phyloP scores from a whole-genome alignment of 2,113 vertebrate genomes.

The Myiopsitta monachus region DNA sequence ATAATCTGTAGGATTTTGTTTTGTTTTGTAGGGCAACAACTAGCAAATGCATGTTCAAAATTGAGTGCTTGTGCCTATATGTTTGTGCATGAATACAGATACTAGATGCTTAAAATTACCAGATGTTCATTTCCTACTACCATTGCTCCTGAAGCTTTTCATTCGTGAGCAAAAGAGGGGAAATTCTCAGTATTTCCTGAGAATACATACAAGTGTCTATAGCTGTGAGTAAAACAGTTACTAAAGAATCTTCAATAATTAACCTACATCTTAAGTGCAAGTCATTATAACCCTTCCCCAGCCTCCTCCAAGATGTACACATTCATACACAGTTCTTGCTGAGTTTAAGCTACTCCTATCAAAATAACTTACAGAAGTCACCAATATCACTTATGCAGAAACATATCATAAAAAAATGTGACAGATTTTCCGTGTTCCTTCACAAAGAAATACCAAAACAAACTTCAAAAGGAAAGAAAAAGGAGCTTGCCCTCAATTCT shows the following conservation, averaged over 20 bases:
- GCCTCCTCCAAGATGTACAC: neutral
- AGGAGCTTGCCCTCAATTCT: neutral
- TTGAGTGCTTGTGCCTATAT: neutral
- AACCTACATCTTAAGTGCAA: neutral
- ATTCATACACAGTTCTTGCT: neutral
- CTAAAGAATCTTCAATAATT: conserved; percentile 17
- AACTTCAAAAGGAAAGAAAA: neutral
- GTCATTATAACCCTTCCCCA: neutral
- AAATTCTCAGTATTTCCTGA: neutral
- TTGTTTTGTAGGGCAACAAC: neutral
- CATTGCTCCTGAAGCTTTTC: neutral
- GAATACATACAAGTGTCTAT: neutral
- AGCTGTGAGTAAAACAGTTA: neutral
- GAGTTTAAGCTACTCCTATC: neutral
- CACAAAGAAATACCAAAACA: neutral
- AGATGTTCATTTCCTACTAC: neutral
- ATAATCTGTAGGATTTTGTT: neutral
- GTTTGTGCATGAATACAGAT: neutral
- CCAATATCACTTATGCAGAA: neutral
- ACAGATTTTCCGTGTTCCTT: neutral
- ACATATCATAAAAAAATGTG: neutral
- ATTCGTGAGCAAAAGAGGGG: neutral
- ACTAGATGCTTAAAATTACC: neutral
- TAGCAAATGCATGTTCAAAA: neutral
- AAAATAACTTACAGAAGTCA: neutral